phyloP scores from a whole-genome alignment of 2,888 invertebrate genomes.

The Sinohyriopsis cumingii region DNA sequence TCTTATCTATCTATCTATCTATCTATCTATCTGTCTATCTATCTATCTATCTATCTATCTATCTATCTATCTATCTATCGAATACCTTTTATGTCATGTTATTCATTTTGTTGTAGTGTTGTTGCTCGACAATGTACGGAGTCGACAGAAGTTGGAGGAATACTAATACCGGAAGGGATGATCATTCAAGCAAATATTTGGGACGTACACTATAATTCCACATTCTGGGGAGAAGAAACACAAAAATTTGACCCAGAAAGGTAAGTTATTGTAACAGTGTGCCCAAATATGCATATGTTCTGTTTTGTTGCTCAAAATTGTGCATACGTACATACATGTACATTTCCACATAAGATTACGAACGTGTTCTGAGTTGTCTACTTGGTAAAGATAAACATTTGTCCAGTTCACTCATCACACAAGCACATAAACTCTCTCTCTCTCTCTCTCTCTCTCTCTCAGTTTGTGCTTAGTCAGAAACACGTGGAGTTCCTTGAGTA shows the following conservation, averaged over 20 bases:
- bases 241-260: constrained; percentile 62
- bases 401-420: no score
- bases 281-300: no score
- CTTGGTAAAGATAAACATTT: not conserved
- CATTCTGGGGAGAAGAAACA: constrained; percentile 62
- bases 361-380: not conserved
- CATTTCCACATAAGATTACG: not conserved
- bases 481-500: not conserved
- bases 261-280: constrained; percentile 32
- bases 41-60: no score
- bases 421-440: not conserved
- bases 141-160: constrained; percentile 43
- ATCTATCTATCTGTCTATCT: no score
- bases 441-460: not conserved
- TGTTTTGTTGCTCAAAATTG: not conserved
- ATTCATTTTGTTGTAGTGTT: constrained; percentile 45
- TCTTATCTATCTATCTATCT: no score
- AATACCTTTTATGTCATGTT: not conserved
- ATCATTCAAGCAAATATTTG: constrained; percentile 65
- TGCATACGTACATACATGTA: not conserved
- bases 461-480: constrained; percentile 1
- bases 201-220: constrained; percentile 60
- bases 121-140: constrained; percentile 61
- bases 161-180: constrained; percentile 59
- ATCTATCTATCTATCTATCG: no score